Base-by-base conservation (phyloP, 2,888 invertebrate species). In the Synergus gifuensis region DNA sequence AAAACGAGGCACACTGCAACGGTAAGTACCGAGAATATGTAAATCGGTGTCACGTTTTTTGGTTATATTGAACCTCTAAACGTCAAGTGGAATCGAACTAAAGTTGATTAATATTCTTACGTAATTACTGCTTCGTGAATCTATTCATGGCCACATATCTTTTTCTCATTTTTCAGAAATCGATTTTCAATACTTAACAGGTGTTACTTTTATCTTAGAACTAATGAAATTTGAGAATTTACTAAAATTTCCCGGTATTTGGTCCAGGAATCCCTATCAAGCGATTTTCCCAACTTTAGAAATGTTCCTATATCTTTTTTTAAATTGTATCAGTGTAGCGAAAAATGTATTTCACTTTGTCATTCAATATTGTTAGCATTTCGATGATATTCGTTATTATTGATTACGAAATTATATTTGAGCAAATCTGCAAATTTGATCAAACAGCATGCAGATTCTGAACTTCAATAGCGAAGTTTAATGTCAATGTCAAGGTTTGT, bases 1-100 rank as follows among this genome's bases (percentile, higher is more conserved):
- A 95, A 97, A 80, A 95, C 95, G 83, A 96, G 96, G 93, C 97
- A 98, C 89, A 97, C 97, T 49, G 97, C 97, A 44, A 97, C 97
- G 89, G 97, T 97, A 93, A 95, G 95, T 44, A 66, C 1, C 16
- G 4, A 64, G 36, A 64, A 14, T 36, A 8, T 18, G 11, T 40
- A 1, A 44, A 18, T 66, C n/a, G 18, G 42, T 66, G 16, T 42
- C 66, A 44, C 4, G 8, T n/a, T 44, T 66, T 44, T 66, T 66
- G 66, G 66, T 66, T 66, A 66, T 66, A 66, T 42, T 66, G 42
- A 44, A n/a, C 66, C n/a, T 1, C 44, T 5, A 64, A 66, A 66
- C 66, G 66, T 66, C 66, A 66, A 66, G 66, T 44, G 42, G 42
- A 66, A 66, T 66, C 66, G 66, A 66, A 66, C 66, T 66, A 18